Evolutionary conservation across 2,888 invertebrate genomes (phyloP).

Genomic region (Panopea generosa): DNA sequence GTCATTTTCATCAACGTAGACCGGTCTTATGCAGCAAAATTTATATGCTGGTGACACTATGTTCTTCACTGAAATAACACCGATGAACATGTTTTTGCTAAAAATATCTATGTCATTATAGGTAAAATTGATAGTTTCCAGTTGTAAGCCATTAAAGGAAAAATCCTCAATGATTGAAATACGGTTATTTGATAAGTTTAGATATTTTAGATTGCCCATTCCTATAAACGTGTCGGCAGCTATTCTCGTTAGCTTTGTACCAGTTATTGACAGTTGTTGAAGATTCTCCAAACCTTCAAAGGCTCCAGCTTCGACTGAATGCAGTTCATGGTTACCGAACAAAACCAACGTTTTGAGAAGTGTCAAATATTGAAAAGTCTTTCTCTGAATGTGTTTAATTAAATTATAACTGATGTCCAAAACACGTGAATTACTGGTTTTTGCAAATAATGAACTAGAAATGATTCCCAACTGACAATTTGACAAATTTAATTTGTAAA

Average conservation of each 20-base stretch:
- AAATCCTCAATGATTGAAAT: too few species aligned
- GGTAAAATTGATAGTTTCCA: neutral
- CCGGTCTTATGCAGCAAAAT: conserved; percentile 13
- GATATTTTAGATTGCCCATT: too few species aligned
- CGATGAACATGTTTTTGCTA: conserved; percentile 3
- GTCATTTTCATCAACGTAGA: conserved; percentile 49
- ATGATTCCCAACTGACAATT: neutral
- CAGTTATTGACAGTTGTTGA: neutral
- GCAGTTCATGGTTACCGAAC: neutral
- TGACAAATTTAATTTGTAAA: neutral
- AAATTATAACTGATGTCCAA: neutral
- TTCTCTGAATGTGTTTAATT: neutral
- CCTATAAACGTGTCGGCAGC: too few species aligned
- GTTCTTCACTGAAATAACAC: neutral
- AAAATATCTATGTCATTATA: neutral
- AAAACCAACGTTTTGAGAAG: neutral
- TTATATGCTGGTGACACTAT: conserved; percentile 2
- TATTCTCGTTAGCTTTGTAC: neutral
- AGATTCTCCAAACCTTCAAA: neutral
- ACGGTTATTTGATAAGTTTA: too few species aligned
- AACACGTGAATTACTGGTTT: neutral
- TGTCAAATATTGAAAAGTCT: neutral
- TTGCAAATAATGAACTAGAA: neutral
- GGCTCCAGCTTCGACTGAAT: neutral
- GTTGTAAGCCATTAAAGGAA: too few species aligned